Conservation (phyloP, 2,113 vertebrate genomes). For the Carassius carassius region DNA sequence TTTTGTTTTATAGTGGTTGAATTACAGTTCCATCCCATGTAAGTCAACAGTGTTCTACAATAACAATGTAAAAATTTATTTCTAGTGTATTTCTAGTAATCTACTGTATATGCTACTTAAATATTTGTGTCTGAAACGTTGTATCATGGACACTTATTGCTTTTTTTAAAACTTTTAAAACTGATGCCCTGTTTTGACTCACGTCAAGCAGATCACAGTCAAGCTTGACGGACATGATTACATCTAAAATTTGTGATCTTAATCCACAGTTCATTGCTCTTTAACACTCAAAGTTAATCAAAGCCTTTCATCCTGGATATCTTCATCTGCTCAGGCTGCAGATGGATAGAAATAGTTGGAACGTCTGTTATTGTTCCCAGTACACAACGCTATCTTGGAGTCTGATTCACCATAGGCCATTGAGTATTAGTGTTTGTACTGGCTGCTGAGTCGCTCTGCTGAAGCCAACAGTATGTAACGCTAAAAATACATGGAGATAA, state of each 20-base stretch:
- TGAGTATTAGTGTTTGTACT: constrained; percentile 43
- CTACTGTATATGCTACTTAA: no score
- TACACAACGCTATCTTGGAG: constrained; percentile 31
- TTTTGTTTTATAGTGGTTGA: no score
- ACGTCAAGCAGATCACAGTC: background rate
- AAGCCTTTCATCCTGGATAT: background rate
- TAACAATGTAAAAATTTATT: background rate
- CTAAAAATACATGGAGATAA: constrained; percentile 51
- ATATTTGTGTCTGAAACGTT: no score
- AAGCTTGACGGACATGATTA: background rate
- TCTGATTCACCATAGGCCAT: constrained; percentile 27
- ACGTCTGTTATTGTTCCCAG: constrained; percentile 25
- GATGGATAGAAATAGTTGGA: constrained; percentile 10
- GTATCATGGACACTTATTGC: no score
- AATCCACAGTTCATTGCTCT: background rate
- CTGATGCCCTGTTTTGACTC: background rate
- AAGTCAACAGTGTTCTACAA: no score
- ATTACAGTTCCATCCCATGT: background rate
- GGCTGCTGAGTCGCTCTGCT: constrained; percentile 5
- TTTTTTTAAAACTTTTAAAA: background rate
- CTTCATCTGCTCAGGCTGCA: background rate
- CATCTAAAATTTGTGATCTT: background rate
- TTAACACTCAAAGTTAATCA: background rate
- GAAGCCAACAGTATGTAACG: constrained; percentile 27
- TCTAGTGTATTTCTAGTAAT: no score